Percentiles rank a stretch among this genome's conserved stretches.
Evolutionary conservation across 2,113 vertebrate species (phyloP).

Genomic region (Cottus gobio): DNA sequence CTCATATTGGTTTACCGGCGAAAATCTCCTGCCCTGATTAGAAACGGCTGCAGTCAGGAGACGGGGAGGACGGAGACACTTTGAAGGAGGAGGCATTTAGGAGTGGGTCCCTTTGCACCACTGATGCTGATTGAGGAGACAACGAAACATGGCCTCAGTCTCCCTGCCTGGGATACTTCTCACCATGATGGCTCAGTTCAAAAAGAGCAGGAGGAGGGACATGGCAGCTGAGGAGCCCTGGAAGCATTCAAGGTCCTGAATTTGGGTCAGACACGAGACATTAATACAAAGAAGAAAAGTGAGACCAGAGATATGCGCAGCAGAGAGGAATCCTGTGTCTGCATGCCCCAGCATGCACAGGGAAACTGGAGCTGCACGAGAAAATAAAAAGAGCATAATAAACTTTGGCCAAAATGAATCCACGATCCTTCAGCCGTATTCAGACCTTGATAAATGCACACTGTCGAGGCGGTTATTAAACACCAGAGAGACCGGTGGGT

Average conservation of each 20-base stretch:
- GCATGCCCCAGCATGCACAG: slow-evolving; percentile 15
- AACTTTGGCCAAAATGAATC: slow-evolving; percentile 66
- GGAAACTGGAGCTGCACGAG: slow-evolving; percentile 30
- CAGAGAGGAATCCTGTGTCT: slow-evolving; percentile 33
- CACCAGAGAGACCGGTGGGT: slow-evolving; percentile 68
- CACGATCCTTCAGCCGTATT: slow-evolving; percentile 57
- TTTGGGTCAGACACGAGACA: slow-evolving; percentile 53
- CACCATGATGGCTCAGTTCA: slow-evolving; percentile 28
- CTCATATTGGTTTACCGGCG: slow-evolving; percentile 65
- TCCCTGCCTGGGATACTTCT: slow-evolving; percentile 29
- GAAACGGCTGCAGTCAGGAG: slow-evolving; percentile 41
- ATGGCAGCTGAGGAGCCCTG: slow-evolving; percentile 13
- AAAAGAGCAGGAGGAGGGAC: slow-evolving; percentile 17
- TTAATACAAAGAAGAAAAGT: slow-evolving; percentile 50
- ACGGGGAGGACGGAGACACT: slow-evolving; percentile 21
- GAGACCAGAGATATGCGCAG: slow-evolving; percentile 31
- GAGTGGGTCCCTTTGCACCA: slow-evolving; percentile 27
- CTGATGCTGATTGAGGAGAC: slow-evolving; percentile 52
- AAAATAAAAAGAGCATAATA: slow-evolving; percentile 65
- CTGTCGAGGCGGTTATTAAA: slow-evolving; percentile 79
- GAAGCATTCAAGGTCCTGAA: slow-evolving; percentile 36
- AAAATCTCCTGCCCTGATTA: slow-evolving; percentile 59
- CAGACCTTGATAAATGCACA: slow-evolving; percentile 75
- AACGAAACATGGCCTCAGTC: slow-evolving; percentile 38
- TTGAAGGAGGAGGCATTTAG: slow-evolving; percentile 26